A percentile compares a stretch with the other conserved stretches of the same genome.
phyloP scores from a whole-genome alignment of 2,888 invertebrate genomes.

The Ophion ventricosus region DNA sequence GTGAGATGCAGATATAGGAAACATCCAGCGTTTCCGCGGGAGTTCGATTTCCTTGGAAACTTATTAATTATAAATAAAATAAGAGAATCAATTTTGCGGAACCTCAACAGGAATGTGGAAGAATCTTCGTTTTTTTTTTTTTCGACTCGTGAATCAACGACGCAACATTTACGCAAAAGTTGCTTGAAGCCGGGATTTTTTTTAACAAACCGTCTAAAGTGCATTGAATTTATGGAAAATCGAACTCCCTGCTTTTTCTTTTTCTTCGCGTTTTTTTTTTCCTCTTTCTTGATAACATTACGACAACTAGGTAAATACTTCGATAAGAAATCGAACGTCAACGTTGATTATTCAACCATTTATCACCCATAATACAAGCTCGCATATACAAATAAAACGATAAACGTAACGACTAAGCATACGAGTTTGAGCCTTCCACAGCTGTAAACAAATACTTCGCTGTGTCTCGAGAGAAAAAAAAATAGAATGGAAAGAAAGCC shows the following conservation, averaged over 20 bases:
- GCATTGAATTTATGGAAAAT: constrained; percentile 11
- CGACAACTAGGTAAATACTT: constrained; percentile 61
- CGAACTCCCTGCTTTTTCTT: constrained; percentile 48
- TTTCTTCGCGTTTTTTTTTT: neutral
- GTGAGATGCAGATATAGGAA: constrained; percentile 58
- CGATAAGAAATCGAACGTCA: constrained; percentile 63
- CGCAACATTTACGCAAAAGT: neutral
- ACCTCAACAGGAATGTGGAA: constrained; percentile 31
- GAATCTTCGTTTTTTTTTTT: neutral
- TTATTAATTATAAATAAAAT: constrained; percentile 3
- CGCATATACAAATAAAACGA: constrained; percentile 62
- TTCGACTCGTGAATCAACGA: neutral
- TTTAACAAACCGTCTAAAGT: neutral
- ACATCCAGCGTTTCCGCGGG: constrained; percentile 69
- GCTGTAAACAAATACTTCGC: constrained; percentile 37
- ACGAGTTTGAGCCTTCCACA: constrained; percentile 52
- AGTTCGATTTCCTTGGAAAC: constrained; percentile 46
- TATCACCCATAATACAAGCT: constrained; percentile 60
- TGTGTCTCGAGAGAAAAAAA: neutral
- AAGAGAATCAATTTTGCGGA: neutral
- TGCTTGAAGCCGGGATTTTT: too few species aligned
- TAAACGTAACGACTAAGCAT: constrained; percentile 61
- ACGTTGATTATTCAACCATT: constrained; percentile 64
- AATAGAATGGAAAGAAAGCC: neutral
- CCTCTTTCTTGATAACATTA: constrained; percentile 40